A percentile compares a stretch with the other conserved stretches of the same genome.
Conservation (phyloP, 2,113 vertebrate species). For the Zootoca vivipara region DNA sequence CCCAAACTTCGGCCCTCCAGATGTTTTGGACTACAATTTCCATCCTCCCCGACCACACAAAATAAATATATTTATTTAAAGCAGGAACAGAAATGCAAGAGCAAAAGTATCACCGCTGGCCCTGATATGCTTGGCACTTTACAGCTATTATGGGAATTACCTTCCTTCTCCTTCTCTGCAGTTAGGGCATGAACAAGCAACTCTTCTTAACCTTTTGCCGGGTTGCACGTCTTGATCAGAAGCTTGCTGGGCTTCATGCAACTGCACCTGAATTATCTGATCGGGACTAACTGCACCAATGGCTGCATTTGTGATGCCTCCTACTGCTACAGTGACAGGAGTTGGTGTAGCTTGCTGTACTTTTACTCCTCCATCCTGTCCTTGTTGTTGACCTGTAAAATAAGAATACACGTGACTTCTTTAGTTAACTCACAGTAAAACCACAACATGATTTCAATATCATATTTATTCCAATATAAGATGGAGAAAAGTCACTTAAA, state of each 20-base stretch:
- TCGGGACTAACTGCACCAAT: slow-evolving; percentile 93
- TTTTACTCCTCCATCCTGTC: slow-evolving; percentile 90
- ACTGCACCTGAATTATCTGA: slow-evolving; percentile 93
- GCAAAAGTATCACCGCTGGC: neutral
- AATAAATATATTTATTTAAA: too few species aligned
- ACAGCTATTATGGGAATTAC: slow-evolving; percentile 69
- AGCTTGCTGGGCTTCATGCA: slow-evolving; percentile 84
- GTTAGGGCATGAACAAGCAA: slow-evolving; percentile 98
- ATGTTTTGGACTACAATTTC: too few species aligned
- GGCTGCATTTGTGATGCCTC: slow-evolving; percentile 88
- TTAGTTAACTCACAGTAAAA: neutral
- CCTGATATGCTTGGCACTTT: neutral
- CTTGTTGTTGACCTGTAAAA: slow-evolving; percentile 91
- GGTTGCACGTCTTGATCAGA: slow-evolving; percentile 94
- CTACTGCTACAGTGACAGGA: slow-evolving; percentile 92
- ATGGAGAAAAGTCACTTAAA: slow-evolving; percentile 10
- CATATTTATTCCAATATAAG: neutral
- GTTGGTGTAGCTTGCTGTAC: slow-evolving; percentile 91
- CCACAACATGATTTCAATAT: slow-evolving; percentile 12
- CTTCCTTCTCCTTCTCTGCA: slow-evolving; percentile 98
- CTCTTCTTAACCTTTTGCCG: slow-evolving; percentile 93
- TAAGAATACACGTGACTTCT: slow-evolving; percentile 3
- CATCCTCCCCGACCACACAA: too few species aligned
- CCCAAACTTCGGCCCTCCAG: too few species aligned
- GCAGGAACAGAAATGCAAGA: slow-evolving; percentile 11